Evolutionary conservation across 2,797 vertebrate species (phyloP).

Genomic region (Hyperoplus immaculatus): DNA sequence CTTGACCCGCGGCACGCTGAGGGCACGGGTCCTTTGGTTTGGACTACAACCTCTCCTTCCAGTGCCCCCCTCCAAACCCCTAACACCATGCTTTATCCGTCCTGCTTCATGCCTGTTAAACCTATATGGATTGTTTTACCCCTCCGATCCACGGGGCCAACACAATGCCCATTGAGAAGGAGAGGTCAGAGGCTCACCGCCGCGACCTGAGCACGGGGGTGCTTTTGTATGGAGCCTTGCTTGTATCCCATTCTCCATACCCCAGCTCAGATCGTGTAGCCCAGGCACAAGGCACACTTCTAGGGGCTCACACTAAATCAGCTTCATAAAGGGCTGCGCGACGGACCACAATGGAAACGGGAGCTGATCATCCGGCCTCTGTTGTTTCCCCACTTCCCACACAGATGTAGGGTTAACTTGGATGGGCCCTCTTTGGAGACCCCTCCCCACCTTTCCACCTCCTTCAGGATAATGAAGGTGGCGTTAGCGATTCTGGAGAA

Average conservation of each 20-base stretch:
- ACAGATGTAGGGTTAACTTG: constrained; percentile 40
- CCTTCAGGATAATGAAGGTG: no score
- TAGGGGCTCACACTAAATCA: constrained; percentile 68
- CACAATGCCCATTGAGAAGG: constrained; percentile 75
- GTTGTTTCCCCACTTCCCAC: constrained; percentile 35
- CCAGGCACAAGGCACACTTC: constrained; percentile 61
- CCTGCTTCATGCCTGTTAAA: constrained; percentile 78
- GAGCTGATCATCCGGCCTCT: constrained; percentile 49
- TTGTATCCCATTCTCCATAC: constrained; percentile 73
- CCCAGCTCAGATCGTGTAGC: constrained; percentile 64
- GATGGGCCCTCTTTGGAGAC: constrained; percentile 5
- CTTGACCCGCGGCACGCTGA: constrained; percentile 59
- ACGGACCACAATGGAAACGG: constrained; percentile 42
- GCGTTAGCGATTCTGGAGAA: not conserved
- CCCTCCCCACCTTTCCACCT: no score
- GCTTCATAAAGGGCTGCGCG: constrained; percentile 51
- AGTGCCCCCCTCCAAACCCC: constrained; percentile 19
- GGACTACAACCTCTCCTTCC: constrained; percentile 49
- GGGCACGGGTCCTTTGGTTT: constrained; percentile 54
- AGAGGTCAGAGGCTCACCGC: constrained; percentile 73
- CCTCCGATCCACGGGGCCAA: constrained; percentile 55
- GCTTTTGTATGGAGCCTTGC: constrained; percentile 62
- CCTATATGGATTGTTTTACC: constrained; percentile 73
- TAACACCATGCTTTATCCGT: constrained; percentile 52
- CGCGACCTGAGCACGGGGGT: constrained; percentile 50